Conservation (phyloP, 2,113 vertebrate genomes). For the Psilopsiagon aurifrons region DNA sequence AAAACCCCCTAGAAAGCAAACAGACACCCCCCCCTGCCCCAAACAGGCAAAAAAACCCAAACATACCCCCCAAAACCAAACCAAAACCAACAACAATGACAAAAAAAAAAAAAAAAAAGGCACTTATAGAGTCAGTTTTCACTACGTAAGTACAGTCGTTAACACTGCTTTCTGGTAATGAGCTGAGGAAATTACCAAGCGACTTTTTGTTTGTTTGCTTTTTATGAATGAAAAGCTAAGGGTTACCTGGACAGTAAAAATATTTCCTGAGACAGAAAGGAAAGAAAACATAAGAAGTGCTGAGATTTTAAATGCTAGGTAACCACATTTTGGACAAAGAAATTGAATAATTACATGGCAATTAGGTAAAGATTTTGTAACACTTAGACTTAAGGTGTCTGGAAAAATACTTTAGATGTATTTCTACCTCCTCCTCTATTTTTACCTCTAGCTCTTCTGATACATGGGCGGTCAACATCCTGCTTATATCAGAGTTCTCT, state of each 20-base stretch:
- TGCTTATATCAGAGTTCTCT: background rate
- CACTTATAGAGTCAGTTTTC: background rate
- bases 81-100: background rate
- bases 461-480: background rate
- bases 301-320: background rate
- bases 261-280: background rate
- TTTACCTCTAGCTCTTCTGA: background rate
- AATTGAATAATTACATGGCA: background rate
- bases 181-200: background rate
- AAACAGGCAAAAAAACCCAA: too few relatives aligned
- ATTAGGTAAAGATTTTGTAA: background rate
- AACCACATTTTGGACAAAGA: background rate
- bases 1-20: background rate
- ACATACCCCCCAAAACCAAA: fast-evolving
- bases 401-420: background rate
- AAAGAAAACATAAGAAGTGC: background rate
- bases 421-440: background rate
- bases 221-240: background rate
- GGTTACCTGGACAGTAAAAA: background rate
- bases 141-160: background rate
- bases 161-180: background rate
- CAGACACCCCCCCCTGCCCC: fast-evolving
- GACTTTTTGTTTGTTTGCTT: background rate
- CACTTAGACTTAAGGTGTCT: background rate
- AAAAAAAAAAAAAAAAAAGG: background rate